A percentile compares a stretch with the other conserved stretches of the same genome.
Evolutionary conservation across 2,113 vertebrate genomes (phyloP).

Genomic region (Lates calcarifer): DNA sequence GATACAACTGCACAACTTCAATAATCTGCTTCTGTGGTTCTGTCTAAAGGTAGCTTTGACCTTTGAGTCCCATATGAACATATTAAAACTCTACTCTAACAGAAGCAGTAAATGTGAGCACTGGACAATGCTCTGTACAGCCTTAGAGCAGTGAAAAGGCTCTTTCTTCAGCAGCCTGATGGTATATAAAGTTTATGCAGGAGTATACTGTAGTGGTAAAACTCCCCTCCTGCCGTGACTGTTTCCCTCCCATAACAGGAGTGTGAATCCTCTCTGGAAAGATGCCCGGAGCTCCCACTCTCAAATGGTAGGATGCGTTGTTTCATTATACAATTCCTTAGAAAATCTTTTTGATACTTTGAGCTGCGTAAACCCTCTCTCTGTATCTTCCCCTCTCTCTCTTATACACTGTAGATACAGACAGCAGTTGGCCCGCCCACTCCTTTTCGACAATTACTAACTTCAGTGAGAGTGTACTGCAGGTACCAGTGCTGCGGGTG

Average conservation of each 20-base stretch:
- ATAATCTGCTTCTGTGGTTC: neutral
- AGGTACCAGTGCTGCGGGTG: conserved; percentile 24
- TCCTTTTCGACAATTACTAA: conserved; percentile 29
- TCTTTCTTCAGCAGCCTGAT: neutral
- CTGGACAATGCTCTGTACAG: neutral
- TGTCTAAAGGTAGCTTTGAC: neutral
- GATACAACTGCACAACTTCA: neutral
- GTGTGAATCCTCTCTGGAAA: conserved; percentile 25
- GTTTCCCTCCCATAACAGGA: conserved; percentile 15
- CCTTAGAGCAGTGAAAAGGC: neutral
- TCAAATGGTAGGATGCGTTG: neutral
- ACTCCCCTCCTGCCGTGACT: conserved; percentile 2
- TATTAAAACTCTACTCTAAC: neutral
- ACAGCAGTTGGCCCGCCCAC: conserved; percentile 7
- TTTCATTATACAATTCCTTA: conserved; percentile 16
- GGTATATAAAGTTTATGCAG: conserved; percentile 16
- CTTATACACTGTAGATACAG: conserved; percentile 10
- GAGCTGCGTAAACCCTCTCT: conserved; percentile 16
- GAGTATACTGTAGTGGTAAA: conserved; percentile 13
- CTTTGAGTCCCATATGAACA: neutral
- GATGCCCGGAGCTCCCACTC: conserved; percentile 20
- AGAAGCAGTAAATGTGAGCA: neutral
- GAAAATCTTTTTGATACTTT: conserved; percentile 25
- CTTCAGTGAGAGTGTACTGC: neutral
- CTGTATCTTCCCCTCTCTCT: neutral